Evolutionary conservation across 2,113 vertebrate species (phyloP).

Genomic region (Marmota monax): DNA sequence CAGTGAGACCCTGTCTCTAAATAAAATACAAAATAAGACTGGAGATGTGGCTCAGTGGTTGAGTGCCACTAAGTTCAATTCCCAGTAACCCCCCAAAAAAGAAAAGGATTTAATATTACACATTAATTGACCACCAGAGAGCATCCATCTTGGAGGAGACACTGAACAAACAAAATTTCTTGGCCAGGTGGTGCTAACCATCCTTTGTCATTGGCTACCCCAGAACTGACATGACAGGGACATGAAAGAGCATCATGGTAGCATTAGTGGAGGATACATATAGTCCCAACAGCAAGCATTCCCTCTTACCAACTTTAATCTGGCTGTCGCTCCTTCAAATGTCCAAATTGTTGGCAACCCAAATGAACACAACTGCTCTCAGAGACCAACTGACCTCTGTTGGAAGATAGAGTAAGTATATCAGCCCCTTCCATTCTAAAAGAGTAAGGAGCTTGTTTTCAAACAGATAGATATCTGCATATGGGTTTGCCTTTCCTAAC

Average conservation of each 20-base stretch:
- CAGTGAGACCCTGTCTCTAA: no score
- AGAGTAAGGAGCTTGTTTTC: not conserved
- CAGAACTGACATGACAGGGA: not conserved
- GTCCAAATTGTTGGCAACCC: not conserved
- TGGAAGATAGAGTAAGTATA: not conserved
- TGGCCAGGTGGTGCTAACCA: not conserved
- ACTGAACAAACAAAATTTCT: slow-evolving; percentile 1
- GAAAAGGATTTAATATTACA: not conserved
- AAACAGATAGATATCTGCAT: not conserved
- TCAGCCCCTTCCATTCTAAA: not conserved
- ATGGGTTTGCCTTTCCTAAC: not conserved
- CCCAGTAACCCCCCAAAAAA: no score
- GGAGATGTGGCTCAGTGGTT: no score
- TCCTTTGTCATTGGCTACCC: not conserved
- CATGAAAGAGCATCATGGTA: not conserved
- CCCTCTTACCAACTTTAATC: not conserved
- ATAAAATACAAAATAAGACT: no score
- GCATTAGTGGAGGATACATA: not conserved
- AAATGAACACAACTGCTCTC: not conserved
- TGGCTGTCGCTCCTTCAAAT: not conserved
- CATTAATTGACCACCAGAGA: not conserved
- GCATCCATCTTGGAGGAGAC: not conserved
- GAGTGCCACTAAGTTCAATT: no score
- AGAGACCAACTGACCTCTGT: not conserved
- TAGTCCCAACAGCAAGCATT: not conserved